phyloP scores from a whole-genome alignment of 2,888 invertebrate genomes.

The Aleiodes alternator region DNA sequence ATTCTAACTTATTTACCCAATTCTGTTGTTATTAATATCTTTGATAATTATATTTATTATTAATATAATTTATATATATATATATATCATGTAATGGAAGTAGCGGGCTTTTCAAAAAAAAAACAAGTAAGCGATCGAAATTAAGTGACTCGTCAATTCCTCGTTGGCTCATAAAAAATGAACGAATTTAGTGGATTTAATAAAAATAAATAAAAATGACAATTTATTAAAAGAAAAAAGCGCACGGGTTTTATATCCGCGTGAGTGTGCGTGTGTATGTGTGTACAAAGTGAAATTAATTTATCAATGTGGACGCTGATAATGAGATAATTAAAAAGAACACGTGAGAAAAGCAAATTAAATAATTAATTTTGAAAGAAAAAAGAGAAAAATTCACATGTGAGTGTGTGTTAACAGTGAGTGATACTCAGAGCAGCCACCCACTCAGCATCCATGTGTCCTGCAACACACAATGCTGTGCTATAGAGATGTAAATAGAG shows the following conservation, averaged over 20 bases:
- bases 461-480: conserved; percentile 31
- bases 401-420: conserved; percentile 38
- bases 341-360: conserved; percentile 26
- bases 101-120: conserved; percentile 4
- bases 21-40: neutral
- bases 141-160: conserved; percentile 63
- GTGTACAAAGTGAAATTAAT: conserved; percentile 61
- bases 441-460: conserved; percentile 40
- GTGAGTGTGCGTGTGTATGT: conserved; percentile 51
- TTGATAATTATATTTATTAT: conserved; percentile 3
- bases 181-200: conserved; percentile 50
- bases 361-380: conserved; percentile 27
- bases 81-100: conserved; percentile 46
- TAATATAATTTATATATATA: conserved; percentile 1
- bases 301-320: conserved; percentile 52
- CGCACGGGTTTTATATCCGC: conserved; percentile 53
- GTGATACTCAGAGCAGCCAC: conserved; percentile 40
- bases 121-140: conserved; percentile 52
- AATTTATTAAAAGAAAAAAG: conserved; percentile 48
- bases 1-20: neutral
- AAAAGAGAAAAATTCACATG: conserved; percentile 24
- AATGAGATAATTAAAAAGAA: conserved; percentile 39
- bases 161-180: conserved; percentile 59
- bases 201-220: conserved; percentile 46
- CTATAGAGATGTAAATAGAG: conserved; percentile 42